Base-by-base conservation (phyloP, 1,140 invertebrate genomes). In the Cylas formicarius region DNA sequence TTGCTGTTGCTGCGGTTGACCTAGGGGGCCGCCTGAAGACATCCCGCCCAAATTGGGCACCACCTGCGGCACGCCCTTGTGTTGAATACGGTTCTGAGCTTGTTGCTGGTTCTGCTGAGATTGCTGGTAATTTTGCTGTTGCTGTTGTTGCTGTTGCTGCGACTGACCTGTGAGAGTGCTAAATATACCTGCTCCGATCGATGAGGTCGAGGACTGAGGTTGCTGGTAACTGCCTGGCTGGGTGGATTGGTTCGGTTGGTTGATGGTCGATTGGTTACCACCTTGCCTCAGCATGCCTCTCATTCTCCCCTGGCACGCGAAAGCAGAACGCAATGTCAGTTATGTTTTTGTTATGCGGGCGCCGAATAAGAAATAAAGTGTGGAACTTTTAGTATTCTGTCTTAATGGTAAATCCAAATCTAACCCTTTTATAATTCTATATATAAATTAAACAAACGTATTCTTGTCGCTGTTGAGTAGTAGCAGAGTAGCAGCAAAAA, bases 31-130 rank as follows among this genome's bases (percentile, higher is more conserved):
- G 62, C 66, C 23, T 61, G 60, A 18, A 53, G 61, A 38, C 52
- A 55, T 53, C 8, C 31, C 37, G 4, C 45, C 45, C 20, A 79
- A 72, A 7, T 72, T 79, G 20, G 78, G 73, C 44, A 75, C 58
- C 29, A 75, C 73, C n/a, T 71, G 72, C 2, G 80, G 78, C 17
- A 79, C 74, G 5, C 76, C 74, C 53, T 61, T 67, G 53, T 52
- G 60, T 54, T 58, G 61, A 57, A 54, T 58, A 46, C 55, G 45
- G 22, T 50, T 51, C 28, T 52, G 52, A 10, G 31, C 23, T 18
- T 42, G 48, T 18, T 64, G 66, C 13, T 53, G 54, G 17, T 32
- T 32, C 20, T 53, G 50, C 39, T 58, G n/a, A n/a, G n/a, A n/a
- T 36, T 36, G 33, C 2, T 16, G 10, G 33, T 16, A 35, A 3